Base-by-base conservation (phyloP, 2,888 invertebrate species). In the Gortyna flavago region DNA sequence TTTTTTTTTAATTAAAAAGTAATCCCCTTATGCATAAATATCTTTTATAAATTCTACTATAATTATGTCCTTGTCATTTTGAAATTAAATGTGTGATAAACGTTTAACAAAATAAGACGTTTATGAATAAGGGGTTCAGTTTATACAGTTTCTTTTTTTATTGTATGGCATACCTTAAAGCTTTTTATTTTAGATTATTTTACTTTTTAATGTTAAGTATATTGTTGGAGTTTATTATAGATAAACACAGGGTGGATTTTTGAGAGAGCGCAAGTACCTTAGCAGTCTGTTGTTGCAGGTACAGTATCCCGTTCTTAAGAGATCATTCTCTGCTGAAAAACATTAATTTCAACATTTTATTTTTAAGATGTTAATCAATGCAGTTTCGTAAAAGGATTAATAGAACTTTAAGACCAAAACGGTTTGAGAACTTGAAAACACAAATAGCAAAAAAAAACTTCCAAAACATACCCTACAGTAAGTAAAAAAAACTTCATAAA, bases 1-100 rank as follows among this genome's bases (percentile, higher is more conserved):
- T 84, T 85, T 77, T 87, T 85, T 84, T 76, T 82, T 65, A 75
- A 86, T 83, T 84, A 81, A 89, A 90, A 90, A 85, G 32, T 51
- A 67, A 21, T 25, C 51, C 54, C 61, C 62, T 64, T 84, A 71
- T 67, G n/a, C 79, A 72, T 81, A 79, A 79, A 51, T n/a, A 13
- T 61, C 54, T 70, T 61, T 29, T 18, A 18, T 54, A 51, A 70
- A 77, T 54, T 61, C 35, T 18, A n/a, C 7, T 2, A 7, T 18
- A 38, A n/a, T n/a, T n/a, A n/a, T 54, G 77, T 70, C 32, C 59
- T 62, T 57, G 57, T 66, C 16, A 44, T 61, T 51, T 21, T 29
- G 16, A 54, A 61, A 62, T 62, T 7, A 41, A 54, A 78, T 21
- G n/a, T 59, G 57, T 83, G 25, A 16, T 70, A 32, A 32, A 62